Conservation (phyloP, 2,797 vertebrate genomes). For the Garrulus glandarius region DNA sequence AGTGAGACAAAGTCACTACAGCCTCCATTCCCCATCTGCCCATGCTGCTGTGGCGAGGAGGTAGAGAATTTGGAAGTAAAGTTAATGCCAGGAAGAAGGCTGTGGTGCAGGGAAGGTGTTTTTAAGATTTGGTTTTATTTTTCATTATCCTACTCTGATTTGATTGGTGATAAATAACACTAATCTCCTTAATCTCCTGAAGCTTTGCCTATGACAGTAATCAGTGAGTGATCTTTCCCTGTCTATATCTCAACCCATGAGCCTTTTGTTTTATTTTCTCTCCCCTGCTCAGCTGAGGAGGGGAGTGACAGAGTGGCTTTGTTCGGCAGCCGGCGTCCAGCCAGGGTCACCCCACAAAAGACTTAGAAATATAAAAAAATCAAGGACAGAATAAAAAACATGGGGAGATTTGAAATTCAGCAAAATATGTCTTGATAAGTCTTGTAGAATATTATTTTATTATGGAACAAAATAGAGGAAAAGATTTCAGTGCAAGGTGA, state of each 20-base stretch:
- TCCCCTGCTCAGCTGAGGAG: neutral
- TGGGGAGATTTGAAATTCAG: neutral
- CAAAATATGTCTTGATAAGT: neutral
- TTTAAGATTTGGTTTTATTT: neutral
- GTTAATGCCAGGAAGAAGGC: neutral
- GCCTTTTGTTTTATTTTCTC: neutral
- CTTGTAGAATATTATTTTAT: neutral
- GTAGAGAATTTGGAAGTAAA: neutral
- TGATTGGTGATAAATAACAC: neutral
- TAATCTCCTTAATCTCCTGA: neutral
- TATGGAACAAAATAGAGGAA: neutral
- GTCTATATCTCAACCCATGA: fast-evolving
- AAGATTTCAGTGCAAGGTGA: neutral
- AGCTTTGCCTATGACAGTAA: neutral
- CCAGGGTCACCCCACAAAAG: neutral
- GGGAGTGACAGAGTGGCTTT: neutral
- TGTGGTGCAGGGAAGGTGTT: neutral
- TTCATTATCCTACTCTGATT: neutral
- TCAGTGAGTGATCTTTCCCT: neutral
- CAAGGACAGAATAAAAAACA: neutral
- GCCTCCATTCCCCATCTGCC: neutral
- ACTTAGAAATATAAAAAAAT: neutral
- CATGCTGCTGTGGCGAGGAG: fast-evolving
- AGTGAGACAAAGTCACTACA: neutral
- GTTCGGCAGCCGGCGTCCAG: fast-evolving